Percentiles rank a stretch among this genome's conserved stretches.
Evolutionary conservation across 2,888 invertebrate genomes (phyloP).

Genomic region (Horisme vitalbata): DNA sequence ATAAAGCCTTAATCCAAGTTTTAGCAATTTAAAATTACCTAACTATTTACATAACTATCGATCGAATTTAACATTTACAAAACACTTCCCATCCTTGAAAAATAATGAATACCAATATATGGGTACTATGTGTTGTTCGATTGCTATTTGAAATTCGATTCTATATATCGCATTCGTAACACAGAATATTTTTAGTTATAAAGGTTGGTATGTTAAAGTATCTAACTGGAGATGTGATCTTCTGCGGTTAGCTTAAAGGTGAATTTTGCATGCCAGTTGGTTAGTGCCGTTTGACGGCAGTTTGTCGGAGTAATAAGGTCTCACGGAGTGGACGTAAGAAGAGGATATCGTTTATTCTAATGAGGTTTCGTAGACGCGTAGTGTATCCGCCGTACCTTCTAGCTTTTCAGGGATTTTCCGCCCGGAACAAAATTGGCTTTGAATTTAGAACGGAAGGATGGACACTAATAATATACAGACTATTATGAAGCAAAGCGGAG

Average conservation of each 20-base stretch:
- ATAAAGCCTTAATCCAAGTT: too few species aligned
- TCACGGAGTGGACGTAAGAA: constrained; percentile 80
- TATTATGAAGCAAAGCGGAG: not conserved
- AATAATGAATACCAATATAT: too few species aligned
- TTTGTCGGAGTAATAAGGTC: constrained; percentile 82
- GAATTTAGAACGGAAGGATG: constrained; percentile 14
- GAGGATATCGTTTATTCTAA: constrained; percentile 83
- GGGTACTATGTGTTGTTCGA: constrained; percentile 52
- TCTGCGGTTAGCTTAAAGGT: constrained; percentile 45
- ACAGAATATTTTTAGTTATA: constrained; percentile 44
- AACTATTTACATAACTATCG: too few species aligned
- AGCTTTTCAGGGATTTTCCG: constrained; percentile 39
- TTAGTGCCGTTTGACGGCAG: constrained; percentile 76
- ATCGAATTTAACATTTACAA: too few species aligned
- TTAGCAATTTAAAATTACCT: too few species aligned
- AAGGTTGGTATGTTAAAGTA: constrained; percentile 3
- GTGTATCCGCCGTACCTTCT: constrained; percentile 53
- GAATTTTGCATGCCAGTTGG: constrained; percentile 37
- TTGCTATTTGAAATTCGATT: constrained; percentile 52
- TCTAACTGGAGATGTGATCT: constrained; percentile 43
- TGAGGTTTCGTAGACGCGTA: constrained; percentile 69
- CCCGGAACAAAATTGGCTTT: constrained; percentile 28
- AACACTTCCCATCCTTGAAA: not conserved
- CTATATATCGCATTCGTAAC: constrained; percentile 48
- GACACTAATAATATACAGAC: constrained; percentile 3